Conservation (phyloP, 2,888 invertebrate genomes). For the Mimumesa dahlbomi region DNA sequence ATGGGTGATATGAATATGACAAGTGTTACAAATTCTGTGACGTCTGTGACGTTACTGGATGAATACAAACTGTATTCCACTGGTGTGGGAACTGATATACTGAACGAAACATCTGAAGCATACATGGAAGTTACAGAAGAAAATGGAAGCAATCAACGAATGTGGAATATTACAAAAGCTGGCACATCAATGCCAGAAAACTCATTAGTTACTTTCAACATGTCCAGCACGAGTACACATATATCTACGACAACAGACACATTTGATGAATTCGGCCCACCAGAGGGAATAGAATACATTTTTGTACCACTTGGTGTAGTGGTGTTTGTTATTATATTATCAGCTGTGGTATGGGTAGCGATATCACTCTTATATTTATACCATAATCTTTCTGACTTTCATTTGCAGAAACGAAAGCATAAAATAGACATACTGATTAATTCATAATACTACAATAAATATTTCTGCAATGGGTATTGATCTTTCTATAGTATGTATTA, state of each 20-base stretch:
- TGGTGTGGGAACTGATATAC: slow-evolving; percentile 46
- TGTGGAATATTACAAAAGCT: slow-evolving; percentile 55
- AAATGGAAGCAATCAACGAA: slow-evolving; percentile 39
- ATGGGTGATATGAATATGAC: slow-evolving; percentile 42
- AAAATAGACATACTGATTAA: slow-evolving; percentile 27
- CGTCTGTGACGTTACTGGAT: slow-evolving; percentile 34
- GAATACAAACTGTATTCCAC: slow-evolving; percentile 36
- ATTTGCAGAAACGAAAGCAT: slow-evolving; percentile 45
- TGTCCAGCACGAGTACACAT: slow-evolving; percentile 57
- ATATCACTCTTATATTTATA: slow-evolving; percentile 58
- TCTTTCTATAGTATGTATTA: slow-evolving; percentile 10
- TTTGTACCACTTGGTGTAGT: slow-evolving; percentile 78
- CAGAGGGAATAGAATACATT: slow-evolving; percentile 78
- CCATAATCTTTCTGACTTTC: slow-evolving; percentile 44
- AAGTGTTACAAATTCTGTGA: slow-evolving; percentile 32
- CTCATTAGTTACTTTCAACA: slow-evolving; percentile 46
- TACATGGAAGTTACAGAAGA: slow-evolving; percentile 53
- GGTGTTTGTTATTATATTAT: slow-evolving; percentile 77
- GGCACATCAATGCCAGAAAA: slow-evolving; percentile 43
- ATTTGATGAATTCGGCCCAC: slow-evolving; percentile 77
- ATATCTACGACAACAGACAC: slow-evolving; percentile 71
- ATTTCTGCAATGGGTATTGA: slow-evolving; percentile 45
- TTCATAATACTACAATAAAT: slow-evolving; percentile 43
- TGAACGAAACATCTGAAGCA: slow-evolving; percentile 54
- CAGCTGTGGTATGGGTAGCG: slow-evolving; percentile 76